Evolutionary conservation across 2,797 vertebrate species (phyloP), one percentile per base, ranked within the genome.

Genomic region (Thalassophryne amazonica): DNA sequence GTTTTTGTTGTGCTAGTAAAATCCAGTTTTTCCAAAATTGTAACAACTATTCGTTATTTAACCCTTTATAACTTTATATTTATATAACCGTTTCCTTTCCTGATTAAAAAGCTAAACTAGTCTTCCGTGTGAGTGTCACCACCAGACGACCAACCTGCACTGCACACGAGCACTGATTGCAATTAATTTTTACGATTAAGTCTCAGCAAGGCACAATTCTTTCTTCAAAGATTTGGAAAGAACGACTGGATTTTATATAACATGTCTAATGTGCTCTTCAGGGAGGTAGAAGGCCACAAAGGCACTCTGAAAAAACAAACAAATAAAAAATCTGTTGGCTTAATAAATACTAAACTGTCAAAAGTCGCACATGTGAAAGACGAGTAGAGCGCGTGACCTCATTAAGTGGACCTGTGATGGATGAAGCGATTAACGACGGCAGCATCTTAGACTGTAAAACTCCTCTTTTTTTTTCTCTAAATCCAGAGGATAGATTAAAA

Each of bases 241-340:
- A 70, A 51, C 55, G 17, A 35, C 31, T 37, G 24, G 45, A 34
- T 22, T 32, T 40, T 43, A 50, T 41, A 59, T 3, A 38, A 47
- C 7, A 37, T 60, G 59, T 72, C 54, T 33, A 41, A 63, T 86
- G 82, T 87, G 86, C 86, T 86, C 69, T 78, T 76, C 13, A 66
- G 76, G 78, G 71, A 86, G 77, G 80, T 78, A 76, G 76, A 80
- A 71, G 70, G 83, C 81, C 83, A 57, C 60, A 41, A 76, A 86
- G 84, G 78, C 83, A 86, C 73, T 62, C 47, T 58, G 47, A 47
- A 43, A 22, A 39, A 16, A n/a, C n/a, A n/a, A n/a, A n/a, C n/a
- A n/a, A n/a, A n/a, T n/a, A n/a, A n/a, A 79, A 73, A 76, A 57
- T 60, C 58, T 43, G 28, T 42, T 22, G 16, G 51, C 34, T 34